Percentiles rank a stretch among this genome's conserved stretches.
Evolutionary conservation across 2,797 vertebrate species (phyloP).

Genomic region (Salmo trutta): DNA sequence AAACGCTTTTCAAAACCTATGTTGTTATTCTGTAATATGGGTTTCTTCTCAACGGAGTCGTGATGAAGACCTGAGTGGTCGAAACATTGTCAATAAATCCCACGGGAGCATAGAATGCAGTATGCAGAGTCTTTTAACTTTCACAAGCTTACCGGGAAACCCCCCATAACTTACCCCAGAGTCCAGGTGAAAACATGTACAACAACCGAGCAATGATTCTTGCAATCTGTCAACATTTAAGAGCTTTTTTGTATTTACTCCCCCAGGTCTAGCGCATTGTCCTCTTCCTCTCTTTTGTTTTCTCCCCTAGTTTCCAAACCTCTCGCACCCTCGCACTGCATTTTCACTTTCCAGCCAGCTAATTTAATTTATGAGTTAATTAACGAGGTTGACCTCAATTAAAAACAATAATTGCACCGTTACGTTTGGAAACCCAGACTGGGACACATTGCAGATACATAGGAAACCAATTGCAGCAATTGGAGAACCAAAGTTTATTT

Average conservation of each 20-base stretch:
- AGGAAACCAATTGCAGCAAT: neutral
- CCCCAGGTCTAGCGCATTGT: conserved; percentile 35
- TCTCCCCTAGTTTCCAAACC: conserved; percentile 28
- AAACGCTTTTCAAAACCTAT: too few relatives aligned
- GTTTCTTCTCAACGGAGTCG: neutral
- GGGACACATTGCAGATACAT: conserved; percentile 8
- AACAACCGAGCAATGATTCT: conserved; percentile 6
- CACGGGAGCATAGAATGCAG: too few relatives aligned
- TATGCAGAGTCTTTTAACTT: too few relatives aligned
- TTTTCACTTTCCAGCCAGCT: conserved; percentile 44
- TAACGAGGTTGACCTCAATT: conserved; percentile 64
- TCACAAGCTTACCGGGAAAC: too few relatives aligned
- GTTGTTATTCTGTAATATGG: neutral
- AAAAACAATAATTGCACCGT: conserved; percentile 49
- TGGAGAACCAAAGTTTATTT: neutral
- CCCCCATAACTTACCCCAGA: neutral
- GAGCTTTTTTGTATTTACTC: conserved; percentile 35
- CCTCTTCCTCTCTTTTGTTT: conserved; percentile 26
- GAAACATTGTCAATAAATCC: neutral
- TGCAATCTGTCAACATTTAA: conserved; percentile 25
- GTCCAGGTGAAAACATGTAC: conserved; percentile 38
- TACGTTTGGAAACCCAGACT: conserved; percentile 36
- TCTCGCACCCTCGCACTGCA: conserved; percentile 28
- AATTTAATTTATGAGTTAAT: conserved; percentile 58
- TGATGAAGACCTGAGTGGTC: neutral